Percentiles rank a stretch among this genome's conserved stretches.
These are phyloP conservation scores for Chloropsis cyanopogon DNA, from an alignment of 2,113 vertebrate genomes.

Conservation along the genomic window DNA sequence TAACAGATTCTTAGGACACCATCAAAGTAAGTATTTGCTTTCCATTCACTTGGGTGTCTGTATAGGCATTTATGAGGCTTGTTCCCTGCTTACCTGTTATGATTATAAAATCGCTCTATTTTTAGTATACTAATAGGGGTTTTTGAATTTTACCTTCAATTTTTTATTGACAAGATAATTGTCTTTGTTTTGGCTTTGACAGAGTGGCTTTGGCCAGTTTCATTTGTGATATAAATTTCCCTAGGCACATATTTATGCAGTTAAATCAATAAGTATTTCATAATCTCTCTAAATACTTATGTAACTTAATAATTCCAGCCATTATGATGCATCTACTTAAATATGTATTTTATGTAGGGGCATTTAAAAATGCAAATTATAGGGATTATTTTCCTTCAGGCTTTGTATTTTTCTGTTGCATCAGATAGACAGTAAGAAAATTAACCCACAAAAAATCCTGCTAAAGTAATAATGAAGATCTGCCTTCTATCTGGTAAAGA, in stretches of 20 bases:
- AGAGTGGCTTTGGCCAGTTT: neutral
- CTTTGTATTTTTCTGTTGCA: slow-evolving; percentile 60
- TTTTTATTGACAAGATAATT: slow-evolving; percentile 37
- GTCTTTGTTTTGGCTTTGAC: slow-evolving; percentile 50
- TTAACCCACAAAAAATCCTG: slow-evolving; percentile 57
- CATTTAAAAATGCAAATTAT: slow-evolving; percentile 63
- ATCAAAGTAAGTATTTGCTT: neutral
- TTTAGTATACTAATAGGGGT: neutral
- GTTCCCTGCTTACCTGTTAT: neutral
- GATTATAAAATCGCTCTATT: neutral
- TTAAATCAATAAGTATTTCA: slow-evolving; percentile 64
- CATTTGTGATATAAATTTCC: slow-evolving; percentile 40
- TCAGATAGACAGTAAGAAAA: slow-evolving; percentile 59
- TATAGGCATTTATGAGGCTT: neutral
- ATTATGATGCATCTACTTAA: slow-evolving; percentile 54
- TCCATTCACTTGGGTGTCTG: neutral
- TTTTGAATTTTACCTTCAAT: neutral
- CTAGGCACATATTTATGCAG: slow-evolving; percentile 38
- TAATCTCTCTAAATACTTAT: slow-evolving; percentile 63
- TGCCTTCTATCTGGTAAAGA: slow-evolving; percentile 35
- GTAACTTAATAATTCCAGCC: slow-evolving; percentile 52
- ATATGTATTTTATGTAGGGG: slow-evolving; percentile 43
- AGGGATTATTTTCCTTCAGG: slow-evolving; percentile 53
- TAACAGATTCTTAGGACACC: neutral
- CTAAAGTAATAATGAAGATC: slow-evolving; percentile 40